phyloP scores from a whole-genome alignment of 2,113 vertebrate species.

The Silurus asotus region DNA sequence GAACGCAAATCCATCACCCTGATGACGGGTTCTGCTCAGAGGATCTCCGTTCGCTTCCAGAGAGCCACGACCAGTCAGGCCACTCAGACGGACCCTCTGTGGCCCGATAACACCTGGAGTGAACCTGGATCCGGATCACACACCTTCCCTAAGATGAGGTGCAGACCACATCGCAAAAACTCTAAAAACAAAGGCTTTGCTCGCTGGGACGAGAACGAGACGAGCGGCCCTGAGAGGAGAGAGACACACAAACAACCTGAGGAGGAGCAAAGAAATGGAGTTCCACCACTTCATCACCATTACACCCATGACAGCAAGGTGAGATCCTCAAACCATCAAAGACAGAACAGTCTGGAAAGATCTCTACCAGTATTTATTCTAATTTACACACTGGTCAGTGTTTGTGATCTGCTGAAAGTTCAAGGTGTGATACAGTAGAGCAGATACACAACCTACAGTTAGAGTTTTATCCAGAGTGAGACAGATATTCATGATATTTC shows the following conservation, averaged over 20 bases:
- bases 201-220: slow-evolving; percentile 84
- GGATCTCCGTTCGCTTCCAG: slow-evolving; percentile 91
- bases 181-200: slow-evolving; percentile 88
- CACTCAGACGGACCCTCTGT: slow-evolving; percentile 91
- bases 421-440: too few species aligned
- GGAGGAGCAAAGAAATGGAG: slow-evolving; percentile 67
- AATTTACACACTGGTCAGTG: too few species aligned
- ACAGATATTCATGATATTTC: too few species aligned
- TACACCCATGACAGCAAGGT: slow-evolving; percentile 76
- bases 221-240: slow-evolving; percentile 49
- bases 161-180: slow-evolving; percentile 81
- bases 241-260: slow-evolving; percentile 35
- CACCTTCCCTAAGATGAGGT: slow-evolving; percentile 96
- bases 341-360: not conserved
- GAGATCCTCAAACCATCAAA: not conserved
- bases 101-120: slow-evolving; percentile 84
- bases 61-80: slow-evolving; percentile 90
- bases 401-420: too few species aligned
- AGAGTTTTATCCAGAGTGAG: too few species aligned
- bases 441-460: too few species aligned
- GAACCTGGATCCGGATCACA: slow-evolving; percentile 79
- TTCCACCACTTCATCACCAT: slow-evolving; percentile 64
- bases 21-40: slow-evolving; percentile 87
- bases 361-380: not conserved
- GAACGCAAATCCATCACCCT: slow-evolving; percentile 87